Evolutionary conservation across 2,797 vertebrate genomes (phyloP).

Genomic region (Neopelma chrysocephalum): DNA sequence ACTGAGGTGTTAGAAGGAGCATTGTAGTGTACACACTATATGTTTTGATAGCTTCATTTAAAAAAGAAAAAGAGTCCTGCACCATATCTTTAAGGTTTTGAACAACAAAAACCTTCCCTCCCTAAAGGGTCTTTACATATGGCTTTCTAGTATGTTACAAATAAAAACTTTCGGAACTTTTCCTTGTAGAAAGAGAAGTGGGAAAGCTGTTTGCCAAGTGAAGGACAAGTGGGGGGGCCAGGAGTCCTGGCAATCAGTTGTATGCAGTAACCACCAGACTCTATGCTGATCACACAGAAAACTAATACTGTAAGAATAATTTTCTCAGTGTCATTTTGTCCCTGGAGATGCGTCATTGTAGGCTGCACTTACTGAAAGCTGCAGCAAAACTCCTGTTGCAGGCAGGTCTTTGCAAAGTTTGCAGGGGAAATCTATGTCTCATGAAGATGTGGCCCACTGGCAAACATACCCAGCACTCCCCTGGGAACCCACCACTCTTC

Average conservation of each 20-base stretch:
- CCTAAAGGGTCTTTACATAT: neutral
- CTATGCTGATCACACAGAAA: neutral
- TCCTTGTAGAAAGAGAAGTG: neutral
- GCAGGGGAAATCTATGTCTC: neutral
- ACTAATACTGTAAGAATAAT: neutral
- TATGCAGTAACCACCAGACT: neutral
- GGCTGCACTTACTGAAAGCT: neutral
- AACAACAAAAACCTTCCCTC: neutral
- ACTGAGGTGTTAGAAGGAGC: neutral
- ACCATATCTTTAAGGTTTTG: neutral
- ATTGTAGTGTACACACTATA: neutral
- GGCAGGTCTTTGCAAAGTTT: neutral
- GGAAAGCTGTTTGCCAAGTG: neutral
- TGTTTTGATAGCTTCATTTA: neutral
- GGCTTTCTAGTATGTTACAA: neutral
- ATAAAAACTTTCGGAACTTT: neutral
- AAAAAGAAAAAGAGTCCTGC: neutral
- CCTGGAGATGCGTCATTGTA: neutral
- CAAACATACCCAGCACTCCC: neutral
- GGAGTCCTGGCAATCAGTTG: neutral
- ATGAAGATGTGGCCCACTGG: accelerated
- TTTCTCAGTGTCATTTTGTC: neutral
- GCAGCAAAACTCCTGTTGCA: neutral
- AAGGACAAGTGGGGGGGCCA: neutral
- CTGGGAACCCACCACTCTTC: neutral